These are phyloP conservation scores for Stenichneumon culpator DNA, from an alignment of 2,888 invertebrate species.

Conservation along the genomic window DNA sequence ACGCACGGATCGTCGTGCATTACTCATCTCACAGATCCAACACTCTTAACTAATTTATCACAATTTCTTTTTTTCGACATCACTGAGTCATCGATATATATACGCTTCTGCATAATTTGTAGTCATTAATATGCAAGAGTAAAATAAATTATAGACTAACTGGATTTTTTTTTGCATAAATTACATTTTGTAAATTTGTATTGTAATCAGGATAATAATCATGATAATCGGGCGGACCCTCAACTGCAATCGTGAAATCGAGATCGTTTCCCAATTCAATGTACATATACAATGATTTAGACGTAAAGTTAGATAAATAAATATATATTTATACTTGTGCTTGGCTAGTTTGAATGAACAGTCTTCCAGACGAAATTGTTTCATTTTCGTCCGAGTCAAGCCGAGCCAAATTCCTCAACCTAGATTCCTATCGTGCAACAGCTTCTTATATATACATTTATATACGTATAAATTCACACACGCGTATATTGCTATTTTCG, in stretches of 20 bases:
- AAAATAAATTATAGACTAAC: background rate
- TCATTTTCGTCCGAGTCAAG: slow-evolving; percentile 46
- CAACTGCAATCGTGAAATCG: slow-evolving; percentile 21
- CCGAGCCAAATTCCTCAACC: slow-evolving; percentile 62
- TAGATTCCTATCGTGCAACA: slow-evolving; percentile 65
- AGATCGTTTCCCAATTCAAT: slow-evolving; percentile 35
- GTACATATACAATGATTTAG: slow-evolving; percentile 15
- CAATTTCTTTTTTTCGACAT: background rate
- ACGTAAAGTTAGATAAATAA: slow-evolving; percentile 19
- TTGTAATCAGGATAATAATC: slow-evolving; percentile 28
- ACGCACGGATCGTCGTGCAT: background rate
- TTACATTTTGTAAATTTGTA: slow-evolving; percentile 1
- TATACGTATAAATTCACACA: slow-evolving; percentile 48
- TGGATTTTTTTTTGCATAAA: background rate
- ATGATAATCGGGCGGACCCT: slow-evolving; percentile 18
- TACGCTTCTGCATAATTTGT: background rate
- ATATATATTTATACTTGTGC: slow-evolving; percentile 10
- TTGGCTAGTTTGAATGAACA: slow-evolving; percentile 30
- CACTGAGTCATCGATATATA: background rate
- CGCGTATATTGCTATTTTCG: slow-evolving; percentile 59
- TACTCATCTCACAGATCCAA: background rate
- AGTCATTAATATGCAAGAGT: background rate
- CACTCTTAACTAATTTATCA: background rate
- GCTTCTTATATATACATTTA: slow-evolving; percentile 22
- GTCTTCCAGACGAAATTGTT: slow-evolving; percentile 52